Evolutionary conservation across 1,140 invertebrate genomes (phyloP).

Genomic region (Pseudomyrmex concolor): DNA sequence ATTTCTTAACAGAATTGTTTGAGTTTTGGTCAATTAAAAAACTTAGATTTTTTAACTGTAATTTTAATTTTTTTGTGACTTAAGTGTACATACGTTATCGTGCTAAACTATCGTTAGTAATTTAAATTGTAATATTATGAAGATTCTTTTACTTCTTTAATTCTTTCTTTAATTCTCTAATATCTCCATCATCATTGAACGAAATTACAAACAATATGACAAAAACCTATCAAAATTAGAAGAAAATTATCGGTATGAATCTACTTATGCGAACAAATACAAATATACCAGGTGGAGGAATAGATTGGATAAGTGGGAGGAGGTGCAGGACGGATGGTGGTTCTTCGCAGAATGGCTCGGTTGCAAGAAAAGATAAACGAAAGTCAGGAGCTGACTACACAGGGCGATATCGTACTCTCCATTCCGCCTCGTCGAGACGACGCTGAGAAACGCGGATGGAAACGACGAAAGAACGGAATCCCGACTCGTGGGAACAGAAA

Average conservation of each 20-base stretch:
- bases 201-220: conserved; percentile 9
- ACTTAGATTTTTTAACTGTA: too few relatives aligned
- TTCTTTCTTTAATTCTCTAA: background rate
- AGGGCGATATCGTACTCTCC: conserved; percentile 57
- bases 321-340: conserved; percentile 58
- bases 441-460: conserved; percentile 44
- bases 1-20: too few relatives aligned
- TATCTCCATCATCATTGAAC: background rate
- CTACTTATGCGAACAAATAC: conserved; percentile 55
- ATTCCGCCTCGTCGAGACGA: conserved; percentile 56
- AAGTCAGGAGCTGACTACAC: conserved; percentile 68
- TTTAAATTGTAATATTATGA: background rate
- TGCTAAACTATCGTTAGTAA: too few relatives aligned
- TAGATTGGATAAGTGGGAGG: conserved; percentile 73
- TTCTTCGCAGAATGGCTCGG: conserved; percentile 56
- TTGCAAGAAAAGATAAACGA: conserved; percentile 71
- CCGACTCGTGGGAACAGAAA: conserved; percentile 37
- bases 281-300: conserved; percentile 73
- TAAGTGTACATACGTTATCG: background rate
- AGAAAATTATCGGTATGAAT: conserved; percentile 38
- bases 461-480: conserved; percentile 62
- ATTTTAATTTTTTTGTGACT: background rate
- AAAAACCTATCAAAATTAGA: conserved; percentile 6
- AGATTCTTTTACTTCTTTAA: background rate
- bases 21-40: too few relatives aligned